Percentiles rank a stretch among this genome's conserved stretches.
phyloP scores from a whole-genome alignment of 2,797 vertebrate species.

The Girardinus metallicus region DNA sequence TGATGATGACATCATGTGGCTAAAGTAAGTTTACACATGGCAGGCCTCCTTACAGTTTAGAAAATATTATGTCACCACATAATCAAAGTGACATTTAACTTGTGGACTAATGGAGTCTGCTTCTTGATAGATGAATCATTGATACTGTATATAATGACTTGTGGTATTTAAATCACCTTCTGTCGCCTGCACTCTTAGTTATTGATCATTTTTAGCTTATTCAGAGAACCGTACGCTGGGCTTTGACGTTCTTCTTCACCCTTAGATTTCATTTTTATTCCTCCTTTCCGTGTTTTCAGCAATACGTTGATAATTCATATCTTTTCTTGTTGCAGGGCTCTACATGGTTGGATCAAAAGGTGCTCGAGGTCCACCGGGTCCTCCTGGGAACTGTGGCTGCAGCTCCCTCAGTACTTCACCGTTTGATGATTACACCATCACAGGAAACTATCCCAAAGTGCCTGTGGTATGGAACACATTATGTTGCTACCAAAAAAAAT shows the following conservation, averaged over 20 bases:
- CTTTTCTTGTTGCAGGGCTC: slow-evolving; percentile 79
- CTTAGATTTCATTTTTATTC: not conserved
- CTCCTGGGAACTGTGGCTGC: slow-evolving; percentile 91
- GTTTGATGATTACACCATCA: slow-evolving; percentile 80
- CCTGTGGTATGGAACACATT: slow-evolving; percentile 85
- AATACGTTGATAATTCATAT: not conserved
- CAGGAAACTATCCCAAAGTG: slow-evolving; percentile 85
- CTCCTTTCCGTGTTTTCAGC: not conserved
- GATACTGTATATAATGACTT: slow-evolving; percentile 30
- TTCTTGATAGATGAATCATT: slow-evolving; percentile 52
- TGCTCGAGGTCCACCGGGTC: slow-evolving; percentile 89
- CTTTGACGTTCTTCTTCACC: not conserved
- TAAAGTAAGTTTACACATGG: slow-evolving; percentile 64
- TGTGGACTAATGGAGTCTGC: slow-evolving; percentile 39
- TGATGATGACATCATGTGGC: slow-evolving; percentile 72
- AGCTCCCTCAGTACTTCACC: slow-evolving; percentile 80
- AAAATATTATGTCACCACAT: slow-evolving; percentile 73
- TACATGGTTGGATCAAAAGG: slow-evolving; percentile 92
- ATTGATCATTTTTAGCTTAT: not conserved
- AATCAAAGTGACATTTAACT: slow-evolving; percentile 61
- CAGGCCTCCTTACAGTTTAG: slow-evolving; percentile 37
- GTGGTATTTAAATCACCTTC: slow-evolving; percentile 26
- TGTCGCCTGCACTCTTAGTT: not conserved
- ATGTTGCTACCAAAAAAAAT: not conserved
- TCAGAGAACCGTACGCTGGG: not conserved